Conservation (phyloP, 1,140 invertebrate genomes). For the Melanaphis sacchari region DNA sequence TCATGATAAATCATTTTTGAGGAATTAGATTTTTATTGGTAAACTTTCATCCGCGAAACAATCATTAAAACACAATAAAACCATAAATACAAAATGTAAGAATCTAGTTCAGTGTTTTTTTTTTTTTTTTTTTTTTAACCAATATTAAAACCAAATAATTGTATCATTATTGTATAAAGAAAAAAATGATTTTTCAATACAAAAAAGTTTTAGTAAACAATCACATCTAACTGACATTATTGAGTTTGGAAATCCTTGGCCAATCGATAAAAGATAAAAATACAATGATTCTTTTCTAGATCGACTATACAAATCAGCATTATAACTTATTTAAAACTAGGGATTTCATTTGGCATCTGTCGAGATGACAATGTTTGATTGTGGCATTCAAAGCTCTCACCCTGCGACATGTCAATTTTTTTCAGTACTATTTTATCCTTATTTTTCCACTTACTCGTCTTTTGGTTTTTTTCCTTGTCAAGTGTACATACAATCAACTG, state of each 20-base stretch:
- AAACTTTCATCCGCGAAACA: not conserved
- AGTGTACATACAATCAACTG: not conserved
- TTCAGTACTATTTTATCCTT: not conserved
- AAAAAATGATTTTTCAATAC: not conserved
- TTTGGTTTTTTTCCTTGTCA: not conserved
- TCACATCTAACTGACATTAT: not conserved
- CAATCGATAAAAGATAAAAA: constrained; percentile 20
- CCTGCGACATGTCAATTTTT: not conserved
- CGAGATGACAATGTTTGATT: constrained; percentile 51
- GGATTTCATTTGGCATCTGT: constrained; percentile 31
- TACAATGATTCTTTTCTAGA: constrained; percentile 29
- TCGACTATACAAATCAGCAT: not conserved
- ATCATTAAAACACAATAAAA: too few species aligned
- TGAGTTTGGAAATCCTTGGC: not conserved
- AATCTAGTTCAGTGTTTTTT: not conserved
- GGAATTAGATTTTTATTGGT: not conserved
- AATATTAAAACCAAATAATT: not conserved
- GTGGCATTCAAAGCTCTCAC: not conserved
- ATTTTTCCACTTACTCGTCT: not conserved
- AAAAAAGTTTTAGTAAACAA: not conserved
- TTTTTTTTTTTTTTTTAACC: not conserved
- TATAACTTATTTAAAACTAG: constrained; percentile 47
- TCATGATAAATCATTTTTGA: not conserved
- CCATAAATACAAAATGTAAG: too few species aligned
- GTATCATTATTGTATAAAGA: too few species aligned